phyloP scores from a whole-genome alignment of 2,888 invertebrate genomes.

The Neoascia interrupta region DNA sequence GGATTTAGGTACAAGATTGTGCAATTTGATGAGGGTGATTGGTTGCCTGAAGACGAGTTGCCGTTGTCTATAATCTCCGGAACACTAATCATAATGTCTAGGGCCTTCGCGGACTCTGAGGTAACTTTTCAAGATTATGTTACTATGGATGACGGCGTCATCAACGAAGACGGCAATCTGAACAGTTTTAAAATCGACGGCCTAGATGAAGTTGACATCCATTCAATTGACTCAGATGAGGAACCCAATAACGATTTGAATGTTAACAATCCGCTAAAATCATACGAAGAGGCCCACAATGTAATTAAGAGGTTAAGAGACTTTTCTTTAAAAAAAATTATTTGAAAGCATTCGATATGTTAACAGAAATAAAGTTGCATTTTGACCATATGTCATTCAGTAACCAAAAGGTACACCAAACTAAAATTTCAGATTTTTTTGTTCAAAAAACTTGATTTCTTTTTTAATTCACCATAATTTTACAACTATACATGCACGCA shows the following conservation, averaged over 20 bases:
- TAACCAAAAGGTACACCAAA: neutral
- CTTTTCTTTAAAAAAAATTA: slow-evolving; percentile 1
- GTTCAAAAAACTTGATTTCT: too few species aligned
- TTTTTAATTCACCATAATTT: too few species aligned
- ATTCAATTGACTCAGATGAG: neutral
- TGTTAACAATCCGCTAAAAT: slow-evolving; percentile 3
- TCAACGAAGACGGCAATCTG: slow-evolving; percentile 11
- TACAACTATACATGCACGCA: neutral
- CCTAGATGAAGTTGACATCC: slow-evolving; percentile 16
- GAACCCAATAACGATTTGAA: slow-evolving; percentile 1
- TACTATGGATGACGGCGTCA: slow-evolving; percentile 56
- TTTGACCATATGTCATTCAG: neutral
- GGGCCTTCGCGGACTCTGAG: slow-evolving; percentile 1
- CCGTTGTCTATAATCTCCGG: neutral
- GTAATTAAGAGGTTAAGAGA: neutral
- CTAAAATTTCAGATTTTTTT: neutral
- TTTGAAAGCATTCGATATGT: slow-evolving; percentile 1
- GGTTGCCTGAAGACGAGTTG: neutral
- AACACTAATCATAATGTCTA: slow-evolving; percentile 8
- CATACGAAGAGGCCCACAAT: slow-evolving; percentile 5
- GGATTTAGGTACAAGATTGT: neutral
- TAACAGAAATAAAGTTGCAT: slow-evolving; percentile 1
- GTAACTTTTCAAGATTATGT: slow-evolving; percentile 33
- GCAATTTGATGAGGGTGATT: too few species aligned
- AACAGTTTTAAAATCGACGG: neutral